Evolutionary conservation across 2,113 vertebrate genomes (phyloP).

Genomic region (Acrocephalus arundinaceus): DNA sequence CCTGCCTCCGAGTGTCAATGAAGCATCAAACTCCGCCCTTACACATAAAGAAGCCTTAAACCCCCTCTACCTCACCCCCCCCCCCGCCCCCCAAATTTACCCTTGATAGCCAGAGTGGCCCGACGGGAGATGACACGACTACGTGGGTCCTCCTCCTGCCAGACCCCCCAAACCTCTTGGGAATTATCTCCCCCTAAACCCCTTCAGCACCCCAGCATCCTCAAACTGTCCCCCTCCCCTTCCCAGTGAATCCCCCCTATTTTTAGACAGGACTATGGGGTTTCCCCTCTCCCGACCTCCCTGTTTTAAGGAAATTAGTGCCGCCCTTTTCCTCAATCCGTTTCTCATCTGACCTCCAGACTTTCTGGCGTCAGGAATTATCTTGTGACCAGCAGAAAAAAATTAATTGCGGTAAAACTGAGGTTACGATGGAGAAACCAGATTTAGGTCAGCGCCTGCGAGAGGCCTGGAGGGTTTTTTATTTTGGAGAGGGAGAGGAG

Average conservation of each 20-base stretch:
- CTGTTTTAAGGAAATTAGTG: constrained; percentile 70
- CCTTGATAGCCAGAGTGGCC: not conserved
- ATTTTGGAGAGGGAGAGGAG: not conserved
- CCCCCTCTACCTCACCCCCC: not conserved
- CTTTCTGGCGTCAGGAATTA: constrained; percentile 86
- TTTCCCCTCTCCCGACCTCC: not conserved
- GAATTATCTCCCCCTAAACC: not conserved
- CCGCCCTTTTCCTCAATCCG: constrained; percentile 80
- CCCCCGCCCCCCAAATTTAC: not conserved
- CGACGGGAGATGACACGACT: not conserved
- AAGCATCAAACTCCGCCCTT: not conserved
- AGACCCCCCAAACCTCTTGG: constrained; percentile 7
- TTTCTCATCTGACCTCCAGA: constrained; percentile 85
- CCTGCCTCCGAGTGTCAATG: constrained; percentile 14
- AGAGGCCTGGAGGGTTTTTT: not conserved
- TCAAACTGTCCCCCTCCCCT: not conserved
- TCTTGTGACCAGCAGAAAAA: constrained; percentile 81
- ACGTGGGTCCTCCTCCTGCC: constrained; percentile 1
- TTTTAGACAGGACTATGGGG: not conserved
- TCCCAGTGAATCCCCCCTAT: not conserved
- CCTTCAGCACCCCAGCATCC: not conserved
- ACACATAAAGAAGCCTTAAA: not conserved
- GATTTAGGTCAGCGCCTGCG: constrained; percentile 70
- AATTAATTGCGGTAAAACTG: constrained; percentile 81
- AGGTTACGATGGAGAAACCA: constrained; percentile 83